A percentile compares a stretch with the other conserved stretches of the same genome.
Conservation (phyloP, 2,113 vertebrate genomes). For the Coptodon rendalli region DNA sequence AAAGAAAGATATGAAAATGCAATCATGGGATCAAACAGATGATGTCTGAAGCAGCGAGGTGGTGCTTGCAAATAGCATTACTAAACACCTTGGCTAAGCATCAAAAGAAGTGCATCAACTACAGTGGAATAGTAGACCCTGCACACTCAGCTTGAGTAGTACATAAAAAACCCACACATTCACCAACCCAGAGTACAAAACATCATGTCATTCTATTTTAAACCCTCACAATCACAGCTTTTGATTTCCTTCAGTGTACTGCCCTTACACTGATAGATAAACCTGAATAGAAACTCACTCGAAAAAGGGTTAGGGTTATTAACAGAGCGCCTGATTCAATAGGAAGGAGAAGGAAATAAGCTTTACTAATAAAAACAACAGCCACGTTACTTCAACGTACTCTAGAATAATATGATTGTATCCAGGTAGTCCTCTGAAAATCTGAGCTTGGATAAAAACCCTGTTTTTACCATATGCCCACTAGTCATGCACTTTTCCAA, state of each 20-base stretch:
- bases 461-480: rapidly evolving
- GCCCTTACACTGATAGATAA: background rate
- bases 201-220: background rate
- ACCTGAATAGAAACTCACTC: background rate
- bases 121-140: background rate
- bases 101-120: conserved; percentile 31
- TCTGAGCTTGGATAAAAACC: background rate
- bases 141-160: background rate
- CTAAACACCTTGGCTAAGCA: conserved; percentile 43
- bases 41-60: conserved; percentile 16
- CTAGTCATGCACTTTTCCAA: background rate
- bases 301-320: rapidly evolving
- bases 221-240: background rate
- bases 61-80: conserved; percentile 41
- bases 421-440: background rate
- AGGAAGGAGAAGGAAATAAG: background rate
- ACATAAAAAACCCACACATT: background rate
- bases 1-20: background rate
- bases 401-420: background rate
- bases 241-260: background rate
- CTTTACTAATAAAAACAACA: background rate
- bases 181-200: background rate
- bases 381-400: rapidly evolving
- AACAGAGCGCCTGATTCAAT: background rate
- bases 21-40: conserved; percentile 21